Base-by-base conservation (phyloP, 2,797 vertebrate species). In the Bryconaethiops microstoma region DNA sequence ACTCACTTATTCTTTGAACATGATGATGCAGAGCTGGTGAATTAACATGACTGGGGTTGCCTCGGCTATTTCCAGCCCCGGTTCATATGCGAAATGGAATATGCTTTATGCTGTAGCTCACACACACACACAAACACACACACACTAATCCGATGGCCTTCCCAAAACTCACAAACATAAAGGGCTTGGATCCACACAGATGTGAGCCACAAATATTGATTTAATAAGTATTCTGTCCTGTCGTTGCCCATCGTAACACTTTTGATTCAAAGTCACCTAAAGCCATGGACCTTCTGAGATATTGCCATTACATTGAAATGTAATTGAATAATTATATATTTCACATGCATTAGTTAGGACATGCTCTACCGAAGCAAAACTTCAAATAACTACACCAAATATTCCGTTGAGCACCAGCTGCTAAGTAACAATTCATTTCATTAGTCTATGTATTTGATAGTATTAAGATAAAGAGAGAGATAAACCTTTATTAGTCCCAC, bases 1-100 rank as follows among this genome's bases (percentile, higher is more conserved):
- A 71, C 55, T 79, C 42, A 23, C 57, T 50, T 35, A 8, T 74
- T 79, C 48, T 50, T 12, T 52, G n/a, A 42, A 73, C n/a, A 60
- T 42, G 35, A 19, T 68, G 40, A 68, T 68, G 65, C 19, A 39
- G 39, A 21, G 65, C 39, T 23, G 70, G 70, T 45, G 71, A n/a
- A 25, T n/a, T 48, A 74, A 65, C 19, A 55, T 65, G 48, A 79
- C 45, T 65, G 70, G 45, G 25, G 50, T 12, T 42, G 39, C 60
- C 12, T 35, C 6, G 12, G 62, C 63, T 63, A 72, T 78, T 78
- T 35, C 25, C 40, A 39, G 57, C 19, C 50, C n/a, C 25, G 5
- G 9, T 14, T 42, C 54, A 60, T 48, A 14, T 55, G 13, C 17
- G 10, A 70, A 78, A 71, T 60, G 21, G 14, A 77, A 69, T 19